These are phyloP conservation scores for Apus apus DNA, from an alignment of 2,113 vertebrate species.

Conservation along the genomic window DNA sequence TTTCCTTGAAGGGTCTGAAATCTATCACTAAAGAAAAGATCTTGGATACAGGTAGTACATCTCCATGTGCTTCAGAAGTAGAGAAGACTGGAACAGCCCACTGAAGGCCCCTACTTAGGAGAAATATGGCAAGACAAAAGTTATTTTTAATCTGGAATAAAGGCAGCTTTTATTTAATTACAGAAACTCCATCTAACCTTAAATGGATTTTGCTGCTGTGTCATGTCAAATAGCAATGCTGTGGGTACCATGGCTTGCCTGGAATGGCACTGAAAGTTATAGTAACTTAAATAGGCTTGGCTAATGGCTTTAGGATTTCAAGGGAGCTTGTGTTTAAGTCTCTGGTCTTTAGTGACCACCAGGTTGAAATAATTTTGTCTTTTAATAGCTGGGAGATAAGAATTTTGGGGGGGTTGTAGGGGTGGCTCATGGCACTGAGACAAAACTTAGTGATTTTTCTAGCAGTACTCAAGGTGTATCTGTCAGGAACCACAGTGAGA, in stretches of 20 bases:
- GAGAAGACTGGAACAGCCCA: background rate
- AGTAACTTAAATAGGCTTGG: background rate
- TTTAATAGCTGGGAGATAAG: background rate
- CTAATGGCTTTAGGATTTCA: background rate
- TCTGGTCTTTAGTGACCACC: background rate
- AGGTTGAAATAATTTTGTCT: background rate
- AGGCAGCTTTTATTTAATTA: background rate
- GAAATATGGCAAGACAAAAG: background rate
- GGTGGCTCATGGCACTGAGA: background rate
- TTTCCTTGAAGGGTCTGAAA: background rate
- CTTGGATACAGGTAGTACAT: background rate
- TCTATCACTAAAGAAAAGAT: background rate
- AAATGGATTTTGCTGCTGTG: background rate
- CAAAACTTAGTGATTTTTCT: background rate
- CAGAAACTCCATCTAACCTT: background rate
- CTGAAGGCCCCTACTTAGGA: accelerated
- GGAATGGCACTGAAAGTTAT: background rate
- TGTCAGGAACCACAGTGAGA: background rate
- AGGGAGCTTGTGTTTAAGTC: background rate
- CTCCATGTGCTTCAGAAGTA: background rate
- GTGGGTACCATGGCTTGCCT: accelerated
- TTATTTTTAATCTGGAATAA: background rate
- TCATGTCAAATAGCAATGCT: accelerated
- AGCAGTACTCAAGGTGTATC: background rate
- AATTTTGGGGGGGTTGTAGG: background rate